A percentile compares a stretch with the other conserved stretches of the same genome.
Conservation (phyloP, 1,140 invertebrate genomes). For the Panagrolaimus sp. region DNA sequence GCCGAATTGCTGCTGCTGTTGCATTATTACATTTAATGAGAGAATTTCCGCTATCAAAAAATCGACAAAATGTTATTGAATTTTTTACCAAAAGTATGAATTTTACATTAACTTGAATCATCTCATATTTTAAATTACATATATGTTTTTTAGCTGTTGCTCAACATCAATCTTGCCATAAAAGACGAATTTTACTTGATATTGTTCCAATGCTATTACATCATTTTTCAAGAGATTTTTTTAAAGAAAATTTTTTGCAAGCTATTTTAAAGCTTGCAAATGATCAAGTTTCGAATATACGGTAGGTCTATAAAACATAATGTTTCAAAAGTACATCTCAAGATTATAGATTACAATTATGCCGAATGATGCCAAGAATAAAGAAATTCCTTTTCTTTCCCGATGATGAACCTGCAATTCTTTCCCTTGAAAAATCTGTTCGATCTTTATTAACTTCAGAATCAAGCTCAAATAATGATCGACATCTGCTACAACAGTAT, state of each 20-base stretch:
- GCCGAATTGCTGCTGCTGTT: constrained; percentile 58
- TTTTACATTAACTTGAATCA: constrained; percentile 11
- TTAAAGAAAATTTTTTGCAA: constrained; percentile 61
- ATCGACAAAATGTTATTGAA: constrained; percentile 58
- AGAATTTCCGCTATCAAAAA: constrained; percentile 55
- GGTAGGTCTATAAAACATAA: constrained; percentile 6
- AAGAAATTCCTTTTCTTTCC: constrained; percentile 60
- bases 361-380: constrained; percentile 59
- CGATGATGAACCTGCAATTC: constrained; percentile 52
- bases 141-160: constrained; percentile 59
- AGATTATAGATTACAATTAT: constrained; percentile 59
- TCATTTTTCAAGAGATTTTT: constrained; percentile 61
- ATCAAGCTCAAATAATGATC: constrained; percentile 30
- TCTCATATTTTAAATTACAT: background rate
- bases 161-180: constrained; percentile 59
- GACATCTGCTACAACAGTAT: constrained; percentile 48
- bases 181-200: constrained; percentile 60
- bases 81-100: constrained; percentile 59
- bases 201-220: constrained; percentile 59
- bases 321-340: background rate
- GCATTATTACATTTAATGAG: constrained; percentile 59
- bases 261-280: constrained; percentile 57
- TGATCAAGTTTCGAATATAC: constrained; percentile 60
- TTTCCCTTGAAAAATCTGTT: constrained; percentile 40
- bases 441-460: constrained; percentile 37